Base-by-base conservation (phyloP, 2,113 vertebrate genomes). In the Argyrosomus japonicus region DNA sequence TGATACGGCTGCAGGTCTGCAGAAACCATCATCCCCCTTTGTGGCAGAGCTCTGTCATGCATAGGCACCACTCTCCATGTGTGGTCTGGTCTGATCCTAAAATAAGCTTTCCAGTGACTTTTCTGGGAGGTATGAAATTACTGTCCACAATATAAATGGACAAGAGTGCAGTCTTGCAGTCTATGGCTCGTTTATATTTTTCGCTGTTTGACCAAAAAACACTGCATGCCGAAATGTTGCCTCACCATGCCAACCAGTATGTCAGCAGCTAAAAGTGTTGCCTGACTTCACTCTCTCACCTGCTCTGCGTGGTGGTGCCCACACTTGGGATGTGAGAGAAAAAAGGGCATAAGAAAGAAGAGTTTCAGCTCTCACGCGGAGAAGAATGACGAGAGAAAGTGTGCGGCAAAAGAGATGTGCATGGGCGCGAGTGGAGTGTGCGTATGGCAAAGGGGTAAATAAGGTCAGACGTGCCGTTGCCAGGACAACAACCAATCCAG, bases 391-490 rank as follows among this genome's bases (percentile, higher is more conserved):
- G 60, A 60, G 10, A 17, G 79, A 79, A 74, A 65, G 64, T 63
- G 84, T 19, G 57, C n/a, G 21, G 75, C 53, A 21, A 23, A 79
- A 74, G 56, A 83, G 75, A 53, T 1, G 64, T 75, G 78, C 67
- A 36, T 7, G 53, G 62, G 65, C 57, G 12, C 74, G 70, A 82
- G 45, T 7, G n/a, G 48, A 23, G 63, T 57, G 71, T 62, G n/a
- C n/a, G 81, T 58, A 83, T 53, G 23, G 63, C 15, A 18, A 80
- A 60, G 87, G 91, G 91, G 86, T 85, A 92, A 93, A 91, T 86
- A 87, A 94, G 91, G 94, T 92, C 93, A 94, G 89, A 89, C 81
- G 77, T 93, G 91, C 90, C 23, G 92, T 91, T 94, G 91, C 90
- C 90, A 90, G 87, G 93, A 92, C 89, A 72, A 91, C 90, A 51